These are phyloP conservation scores for Drosophila orosa DNA, from an alignment of 1,140 invertebrate species.

Conservation along the genomic window DNA sequence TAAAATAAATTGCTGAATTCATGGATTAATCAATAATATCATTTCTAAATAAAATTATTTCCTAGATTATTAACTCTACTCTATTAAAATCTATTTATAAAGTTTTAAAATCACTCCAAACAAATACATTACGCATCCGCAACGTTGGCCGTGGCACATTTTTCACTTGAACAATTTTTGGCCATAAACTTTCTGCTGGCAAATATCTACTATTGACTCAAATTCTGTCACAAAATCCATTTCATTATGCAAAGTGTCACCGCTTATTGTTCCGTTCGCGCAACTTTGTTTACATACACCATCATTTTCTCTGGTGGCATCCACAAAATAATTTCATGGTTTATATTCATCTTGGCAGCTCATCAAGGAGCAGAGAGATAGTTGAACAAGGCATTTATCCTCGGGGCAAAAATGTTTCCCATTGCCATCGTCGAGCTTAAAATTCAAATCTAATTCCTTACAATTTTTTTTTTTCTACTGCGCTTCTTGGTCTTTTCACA, in stretches of 20 bases:
- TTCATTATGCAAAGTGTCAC: constrained; percentile 48
- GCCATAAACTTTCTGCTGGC: constrained; percentile 5
- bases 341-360: constrained; percentile 40
- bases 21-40: neutral
- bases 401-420: constrained; percentile 13
- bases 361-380: constrained; percentile 38
- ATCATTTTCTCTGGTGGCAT: constrained; percentile 34
- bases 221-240: constrained; percentile 27
- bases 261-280: constrained; percentile 34
- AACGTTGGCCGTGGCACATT: neutral
- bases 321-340: constrained; percentile 26
- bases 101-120: neutral
- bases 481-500: constrained; percentile 28
- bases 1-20: neutral
- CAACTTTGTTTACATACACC: constrained; percentile 33
- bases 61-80: neutral
- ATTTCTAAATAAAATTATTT: neutral
- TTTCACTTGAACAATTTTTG: constrained; percentile 7
- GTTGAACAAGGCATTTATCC: constrained; percentile 40
- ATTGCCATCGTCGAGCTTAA: constrained; percentile 24
- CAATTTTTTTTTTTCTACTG: constrained; percentile 14
- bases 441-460: constrained; percentile 42
- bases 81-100: constrained; percentile 1
- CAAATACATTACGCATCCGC: constrained; percentile 11
- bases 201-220: constrained; percentile 8